phyloP scores from a whole-genome alignment of 2,888 invertebrate species.

The Tipula helvola region DNA sequence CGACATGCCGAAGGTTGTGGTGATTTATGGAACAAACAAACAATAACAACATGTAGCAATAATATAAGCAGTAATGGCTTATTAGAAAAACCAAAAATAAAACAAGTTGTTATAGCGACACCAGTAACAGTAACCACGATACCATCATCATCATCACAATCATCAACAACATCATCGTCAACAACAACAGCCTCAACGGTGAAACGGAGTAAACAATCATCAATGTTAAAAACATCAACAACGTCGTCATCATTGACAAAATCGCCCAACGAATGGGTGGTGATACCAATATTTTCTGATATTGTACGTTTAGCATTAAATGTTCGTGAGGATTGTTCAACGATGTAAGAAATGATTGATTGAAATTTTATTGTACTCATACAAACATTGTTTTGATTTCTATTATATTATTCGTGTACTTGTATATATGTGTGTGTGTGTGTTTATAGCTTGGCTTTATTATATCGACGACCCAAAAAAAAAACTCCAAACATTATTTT shows the following conservation, averaged over 20 bases:
- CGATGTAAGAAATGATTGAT: conserved; percentile 24
- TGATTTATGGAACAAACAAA: conserved; percentile 36
- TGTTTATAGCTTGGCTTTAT: background rate
- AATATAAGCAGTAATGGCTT: background rate
- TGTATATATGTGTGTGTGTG: background rate
- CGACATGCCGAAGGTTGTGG: conserved; percentile 34
- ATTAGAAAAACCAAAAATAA: background rate
- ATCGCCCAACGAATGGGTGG: conserved; percentile 31
- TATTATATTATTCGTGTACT: background rate
- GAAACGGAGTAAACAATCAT: conserved; percentile 13
- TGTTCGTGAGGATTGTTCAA: conserved; percentile 34
- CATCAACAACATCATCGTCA: background rate
- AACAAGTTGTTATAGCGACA: background rate
- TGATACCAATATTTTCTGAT: conserved; percentile 37
- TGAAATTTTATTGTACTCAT: background rate
- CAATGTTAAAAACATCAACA: conserved; percentile 16
- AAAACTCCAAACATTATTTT: background rate
- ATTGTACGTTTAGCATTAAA: conserved; percentile 36
- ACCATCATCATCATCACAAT: conserved; percentile 8
- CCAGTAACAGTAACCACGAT: conserved; percentile 15
- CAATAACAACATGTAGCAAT: conserved; percentile 16
- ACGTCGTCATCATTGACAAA: conserved; percentile 19
- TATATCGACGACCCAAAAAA: background rate
- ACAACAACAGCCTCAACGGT: conserved; percentile 10
- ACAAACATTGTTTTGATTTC: background rate